phyloP scores from a whole-genome alignment of 2,888 invertebrate genomes.

The Stenchaetothrips biformis region DNA sequence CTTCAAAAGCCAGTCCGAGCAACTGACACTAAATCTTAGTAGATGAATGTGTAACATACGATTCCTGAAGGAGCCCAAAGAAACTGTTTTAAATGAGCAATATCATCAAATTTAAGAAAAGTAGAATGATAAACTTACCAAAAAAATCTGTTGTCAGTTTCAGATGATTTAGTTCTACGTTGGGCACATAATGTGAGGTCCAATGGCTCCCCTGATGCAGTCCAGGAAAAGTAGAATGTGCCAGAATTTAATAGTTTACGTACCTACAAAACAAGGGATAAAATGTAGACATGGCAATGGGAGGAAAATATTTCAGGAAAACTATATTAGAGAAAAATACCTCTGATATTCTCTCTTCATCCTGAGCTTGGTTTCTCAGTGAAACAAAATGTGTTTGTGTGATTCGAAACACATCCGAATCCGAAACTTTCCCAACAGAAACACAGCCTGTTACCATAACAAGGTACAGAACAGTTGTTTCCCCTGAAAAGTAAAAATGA shows the following conservation, averaged over 20 bases:
- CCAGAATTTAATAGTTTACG: conserved; percentile 94
- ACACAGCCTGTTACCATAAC: conserved; percentile 93
- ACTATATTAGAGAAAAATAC: conserved; percentile 41
- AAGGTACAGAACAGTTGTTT: conserved; percentile 78
- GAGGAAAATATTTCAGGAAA: not conserved
- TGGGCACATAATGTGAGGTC: conserved; percentile 95
- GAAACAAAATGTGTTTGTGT: conserved; percentile 90
- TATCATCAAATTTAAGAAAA: not conserved
- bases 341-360: conserved; percentile 57
- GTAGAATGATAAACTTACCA: conserved; percentile 58
- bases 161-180: conserved; percentile 70
- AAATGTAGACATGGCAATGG: conserved; percentile 1
- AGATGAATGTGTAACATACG: conserved; percentile 91
- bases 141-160: conserved; percentile 93
- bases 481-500: conserved; percentile 48
- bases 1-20: conserved; percentile 85
- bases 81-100: conserved; percentile 16
- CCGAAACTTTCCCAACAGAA: conserved; percentile 92
- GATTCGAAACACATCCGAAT: conserved; percentile 91
- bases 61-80: conserved; percentile 58
- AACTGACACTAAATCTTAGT: conserved; percentile 85
- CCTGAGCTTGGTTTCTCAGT: conserved; percentile 63
- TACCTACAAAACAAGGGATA: conserved; percentile 41
- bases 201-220: conserved; percentile 56
- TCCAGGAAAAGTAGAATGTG: conserved; percentile 95